Base-by-base conservation (phyloP, 2,888 invertebrate genomes). In the Acleris emargana region DNA sequence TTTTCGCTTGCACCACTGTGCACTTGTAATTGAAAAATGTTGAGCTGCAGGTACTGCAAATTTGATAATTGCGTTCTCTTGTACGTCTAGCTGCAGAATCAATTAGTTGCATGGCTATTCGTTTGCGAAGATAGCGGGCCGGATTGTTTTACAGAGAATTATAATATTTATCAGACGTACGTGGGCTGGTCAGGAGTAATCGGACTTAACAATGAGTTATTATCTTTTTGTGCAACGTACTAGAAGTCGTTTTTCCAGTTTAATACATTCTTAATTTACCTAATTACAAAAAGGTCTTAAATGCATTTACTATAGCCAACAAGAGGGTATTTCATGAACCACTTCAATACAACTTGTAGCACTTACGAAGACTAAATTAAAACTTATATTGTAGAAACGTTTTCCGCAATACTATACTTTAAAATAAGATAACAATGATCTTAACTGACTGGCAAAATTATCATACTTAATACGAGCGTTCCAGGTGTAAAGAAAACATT, bases 11-110 rank as follows among this genome's bases (percentile, higher is more conserved):
- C 71, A 75, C 83, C 85, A 83, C 79, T 85, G 88, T 84, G 80
- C 82, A 69, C 51, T 70, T 58, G 79, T 88, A 88, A 88, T 87
- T 88, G 88, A 77, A 79, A 87, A 86, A 84, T 87, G 84, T 86
- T 79, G 78, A 75, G 68, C 70, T 71, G 73, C 73, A 74, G 61
- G 60, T 58, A 28, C 54, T 38, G 28, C 28, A n/a, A 50, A 32
- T 32, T 22, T 49, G 50, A 51, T 58, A 67, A 68, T 58, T 64
- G 61, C 60, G 50, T 52, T 55, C 59, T 52, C 32, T 45, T 43
- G 54, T 59, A 5, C 50, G 64, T 57, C 64, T 60, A 32, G 28
- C 6, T 54, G 49, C 47, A 32, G 47, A 17, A 42, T 64, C 58
- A 22, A 58, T 54, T 54, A 43, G 32, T 20, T 49, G 43, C 6